Base-by-base conservation (phyloP, 1,140 invertebrate genomes). In the Bombyx mandarina region DNA sequence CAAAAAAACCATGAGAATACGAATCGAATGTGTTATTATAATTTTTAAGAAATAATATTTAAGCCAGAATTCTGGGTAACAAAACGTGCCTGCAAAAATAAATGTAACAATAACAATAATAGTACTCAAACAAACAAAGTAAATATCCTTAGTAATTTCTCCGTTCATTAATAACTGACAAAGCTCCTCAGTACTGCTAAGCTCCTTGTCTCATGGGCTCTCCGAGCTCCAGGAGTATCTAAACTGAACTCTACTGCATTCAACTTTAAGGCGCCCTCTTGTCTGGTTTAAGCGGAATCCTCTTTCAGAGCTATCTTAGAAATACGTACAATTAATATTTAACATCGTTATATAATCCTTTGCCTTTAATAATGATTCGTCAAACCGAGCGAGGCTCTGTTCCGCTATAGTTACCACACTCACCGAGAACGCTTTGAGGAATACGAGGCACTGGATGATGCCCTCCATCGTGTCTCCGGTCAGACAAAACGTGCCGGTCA, bases 401-500 rank as follows among this genome's bases (percentile, higher is more conserved):
- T 26, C 8, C 10, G 22, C 8, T 35, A 51, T 8, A 51, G 26
- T 51, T 26, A 35, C 42, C 6, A 53, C n/a, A 54, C 94, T 93
- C 91, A 96, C 95, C 93, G 94, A 95, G 78, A 96, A 96, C 43
- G 95, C 95, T 88, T 96, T 96, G 74, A 96, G 91, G 88, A 96
- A 96, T 67, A 96, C 95, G 68, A 96, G 90, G 86, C 95, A 96
- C 89, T 96, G 95, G 84, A 96, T 96, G 73, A 96, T 96, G 67
- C 94, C 95, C 74, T 96, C 95, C 95, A 96, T 96, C 52, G 95
- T 96, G 86, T 96, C 95, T 43, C 94, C 94, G 43, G 94, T 94
- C 45, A 96, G 91, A 72, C 94, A 95, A 86, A 96, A 96, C 49
- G 94, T 95, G 57, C 94, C 95, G 6, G 93, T 94, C 50, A 96